phyloP scores from a whole-genome alignment of 2,888 invertebrate species.

The Selenia dentaria region DNA sequence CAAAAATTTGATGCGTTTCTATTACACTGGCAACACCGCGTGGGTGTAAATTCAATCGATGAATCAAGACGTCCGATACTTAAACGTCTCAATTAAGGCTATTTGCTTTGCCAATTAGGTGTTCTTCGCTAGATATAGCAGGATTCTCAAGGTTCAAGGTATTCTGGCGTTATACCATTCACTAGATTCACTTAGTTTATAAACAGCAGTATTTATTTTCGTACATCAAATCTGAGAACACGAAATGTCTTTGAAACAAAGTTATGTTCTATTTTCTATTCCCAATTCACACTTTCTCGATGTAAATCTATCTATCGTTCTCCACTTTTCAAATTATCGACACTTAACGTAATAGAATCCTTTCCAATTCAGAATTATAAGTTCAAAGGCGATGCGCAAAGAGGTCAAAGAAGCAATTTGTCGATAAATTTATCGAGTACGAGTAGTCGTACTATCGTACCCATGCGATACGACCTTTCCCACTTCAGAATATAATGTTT shows the following conservation, averaged over 20 bases:
- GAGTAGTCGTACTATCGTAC: conserved; percentile 17
- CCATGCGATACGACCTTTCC: conserved; percentile 36
- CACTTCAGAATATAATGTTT: conserved; percentile 27
- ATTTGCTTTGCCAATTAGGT: conserved; percentile 41
- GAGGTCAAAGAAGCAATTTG: conserved; percentile 40
- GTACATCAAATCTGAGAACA: too few species aligned
- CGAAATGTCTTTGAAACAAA: too few species aligned
- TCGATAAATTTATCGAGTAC: conserved; percentile 35
- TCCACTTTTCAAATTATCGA: conserved; percentile 18
- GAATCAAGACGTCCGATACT: conserved; percentile 44
- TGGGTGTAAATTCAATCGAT: conserved; percentile 17
- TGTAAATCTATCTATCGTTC: conserved; percentile 10
- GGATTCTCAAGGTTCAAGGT: conserved; percentile 15
- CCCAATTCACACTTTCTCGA: neutral
- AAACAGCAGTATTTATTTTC: too few species aligned
- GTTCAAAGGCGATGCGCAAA: conserved; percentile 24
- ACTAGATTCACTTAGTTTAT: conserved; percentile 21
- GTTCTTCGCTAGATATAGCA: conserved; percentile 26
- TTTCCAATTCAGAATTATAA: conserved; percentile 20
- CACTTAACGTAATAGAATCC: conserved; percentile 21
- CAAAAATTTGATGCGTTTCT: neutral
- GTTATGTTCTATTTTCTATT: too few species aligned
- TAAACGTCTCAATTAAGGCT: conserved; percentile 47
- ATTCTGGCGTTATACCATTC: conserved; percentile 6
- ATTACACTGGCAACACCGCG: neutral